These are phyloP conservation scores for Lasioglossum zephyrum DNA, from an alignment of 2,888 invertebrate species.

Conservation along the genomic window DNA sequence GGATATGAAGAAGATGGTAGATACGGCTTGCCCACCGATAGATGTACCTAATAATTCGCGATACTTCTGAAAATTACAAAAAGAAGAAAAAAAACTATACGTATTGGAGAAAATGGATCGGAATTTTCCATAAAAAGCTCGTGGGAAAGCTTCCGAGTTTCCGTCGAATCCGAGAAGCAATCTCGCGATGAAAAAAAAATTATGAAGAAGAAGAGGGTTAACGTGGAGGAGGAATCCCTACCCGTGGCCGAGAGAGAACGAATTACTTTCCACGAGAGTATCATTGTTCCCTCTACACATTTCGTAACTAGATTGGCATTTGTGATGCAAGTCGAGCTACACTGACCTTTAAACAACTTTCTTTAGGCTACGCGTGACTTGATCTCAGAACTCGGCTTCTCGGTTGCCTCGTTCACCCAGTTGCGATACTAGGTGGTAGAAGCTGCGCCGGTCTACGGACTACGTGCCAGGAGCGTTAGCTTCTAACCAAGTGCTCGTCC, in stretches of 20 bases:
- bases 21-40: conserved; percentile 64
- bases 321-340: conserved; percentile 78
- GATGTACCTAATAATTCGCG: conserved; percentile 56
- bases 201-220: neutral
- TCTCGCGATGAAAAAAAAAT: no score
- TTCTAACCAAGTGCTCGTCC: neutral
- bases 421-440: conserved; percentile 48
- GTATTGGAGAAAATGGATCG: neutral
- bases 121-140: neutral
- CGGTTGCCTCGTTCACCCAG: conserved; percentile 63
- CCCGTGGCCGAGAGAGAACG: conserved; percentile 32
- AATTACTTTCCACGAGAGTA: conserved; percentile 69
- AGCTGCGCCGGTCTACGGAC: conserved; percentile 13
- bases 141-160: neutral
- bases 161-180: neutral
- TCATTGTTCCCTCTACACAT: conserved; percentile 77
- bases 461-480: neutral
- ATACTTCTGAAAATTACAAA: conserved; percentile 26
- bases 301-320: conserved; percentile 82
- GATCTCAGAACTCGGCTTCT: conserved; percentile 72
- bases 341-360: conserved; percentile 82
- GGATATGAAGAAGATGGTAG: conserved; percentile 82
- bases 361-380: conserved; percentile 79
- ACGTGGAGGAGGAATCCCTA: conserved; percentile 23
- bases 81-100: neutral